Evolutionary conservation across 2,888 invertebrate genomes (phyloP), one percentile per base, ranked within the genome.

Genomic region (Drosophila rubida): DNA sequence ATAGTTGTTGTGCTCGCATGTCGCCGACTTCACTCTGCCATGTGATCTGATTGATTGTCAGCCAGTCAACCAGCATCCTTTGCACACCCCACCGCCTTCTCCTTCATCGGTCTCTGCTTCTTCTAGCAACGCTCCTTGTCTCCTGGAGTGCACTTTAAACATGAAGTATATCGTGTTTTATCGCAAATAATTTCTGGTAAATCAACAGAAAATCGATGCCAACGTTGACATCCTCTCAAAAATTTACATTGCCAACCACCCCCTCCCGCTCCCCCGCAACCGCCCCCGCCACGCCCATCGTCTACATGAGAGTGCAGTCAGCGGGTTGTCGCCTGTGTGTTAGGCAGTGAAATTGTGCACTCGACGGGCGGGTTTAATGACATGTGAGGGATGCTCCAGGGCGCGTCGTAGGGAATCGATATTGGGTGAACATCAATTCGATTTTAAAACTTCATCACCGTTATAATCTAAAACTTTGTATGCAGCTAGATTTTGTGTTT

Each of bases 161-260:
- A 89, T 87, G 85, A 78, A 79, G 87, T 88, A 89, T 88, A 89
- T 64, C 91, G 90, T 91, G 91, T 89, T 91, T 91, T 91, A 91
- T 91, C 91, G 80, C 90, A 87, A 87, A 89, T 87, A 86, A 90
- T 89, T 88, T 83, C 82, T 84, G 86, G 86, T 85, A 90, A 91
- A 89, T 86, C 90, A 88, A 89, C 80, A 76, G 71, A 75, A 88
- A 87, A 89, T 90, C 89, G 88, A 89, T 89, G 81, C 32, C 71
- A 71, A 27, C 57, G 69, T 73, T 69, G 70, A 66, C 70, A 78
- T 55, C 44, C 46, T 63, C 49, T 53, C 41, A 30, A 53, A 55
- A 60, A 70, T 68, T 44, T 79, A 82, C 65, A 66, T 65, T 67
- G 51, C 13, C 44, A 19, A 2, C n/a, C n/a, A n/a, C n/a, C n/a